Evolutionary conservation across 2,888 invertebrate genomes (phyloP).

Genomic region (Capitulum mitella): DNA sequence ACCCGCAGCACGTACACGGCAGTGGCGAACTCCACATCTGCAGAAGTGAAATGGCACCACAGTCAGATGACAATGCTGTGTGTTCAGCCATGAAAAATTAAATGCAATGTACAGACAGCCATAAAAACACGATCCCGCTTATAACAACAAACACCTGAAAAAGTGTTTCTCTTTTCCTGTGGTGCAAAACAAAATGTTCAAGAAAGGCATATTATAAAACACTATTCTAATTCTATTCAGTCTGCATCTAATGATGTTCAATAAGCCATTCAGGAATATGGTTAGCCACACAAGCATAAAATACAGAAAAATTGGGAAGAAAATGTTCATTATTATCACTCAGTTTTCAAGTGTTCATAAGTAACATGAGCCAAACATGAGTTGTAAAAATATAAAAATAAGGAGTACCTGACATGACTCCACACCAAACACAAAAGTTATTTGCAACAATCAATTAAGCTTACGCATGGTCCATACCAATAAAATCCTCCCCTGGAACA

Average conservation of each 20-base stretch:
- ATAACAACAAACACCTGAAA: neutral
- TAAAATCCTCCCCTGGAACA: neutral
- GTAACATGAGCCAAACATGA: neutral
- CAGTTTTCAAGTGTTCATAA: too few species aligned
- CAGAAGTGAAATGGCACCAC: too few species aligned
- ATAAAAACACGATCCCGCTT: too few species aligned
- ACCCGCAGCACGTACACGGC: neutral
- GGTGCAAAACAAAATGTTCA: neutral
- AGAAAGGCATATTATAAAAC: too few species aligned
- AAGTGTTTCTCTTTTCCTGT: neutral
- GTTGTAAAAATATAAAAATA: too few species aligned
- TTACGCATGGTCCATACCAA: neutral
- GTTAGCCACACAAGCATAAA: too few species aligned
- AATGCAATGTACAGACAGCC: neutral
- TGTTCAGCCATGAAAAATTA: neutral
- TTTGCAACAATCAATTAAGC: too few species aligned
- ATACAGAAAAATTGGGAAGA: neutral
- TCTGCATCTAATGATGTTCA: too few species aligned
- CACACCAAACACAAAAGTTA: neutral
- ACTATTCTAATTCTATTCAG: neutral
- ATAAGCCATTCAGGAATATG: too few species aligned
- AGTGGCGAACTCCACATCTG: neutral
- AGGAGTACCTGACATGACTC: too few species aligned
- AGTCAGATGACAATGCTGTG: neutral
- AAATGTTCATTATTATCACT: neutral